Evolutionary conservation across 1,140 invertebrate species (phyloP).

Genomic region (Heterodera schachtii): DNA sequence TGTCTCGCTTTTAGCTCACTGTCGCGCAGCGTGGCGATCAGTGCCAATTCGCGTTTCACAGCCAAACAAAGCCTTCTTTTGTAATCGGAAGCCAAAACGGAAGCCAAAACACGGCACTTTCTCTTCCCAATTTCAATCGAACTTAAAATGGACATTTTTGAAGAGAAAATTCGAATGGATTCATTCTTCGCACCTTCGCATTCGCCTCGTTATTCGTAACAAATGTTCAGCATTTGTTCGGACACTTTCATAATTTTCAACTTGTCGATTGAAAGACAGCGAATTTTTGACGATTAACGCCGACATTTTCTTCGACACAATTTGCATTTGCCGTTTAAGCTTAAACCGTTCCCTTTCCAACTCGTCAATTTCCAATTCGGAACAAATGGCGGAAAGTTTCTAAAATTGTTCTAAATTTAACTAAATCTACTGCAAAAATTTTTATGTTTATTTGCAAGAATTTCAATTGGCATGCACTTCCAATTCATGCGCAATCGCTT

Average conservation of each 20-base stretch:
- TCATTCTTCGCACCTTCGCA: slow-evolving; percentile 30
- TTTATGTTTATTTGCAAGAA: background rate
- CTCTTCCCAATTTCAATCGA: slow-evolving; percentile 8
- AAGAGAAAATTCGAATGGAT: too few species aligned
- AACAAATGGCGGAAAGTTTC: slow-evolving; percentile 29
- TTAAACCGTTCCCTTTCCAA: slow-evolving; percentile 51
- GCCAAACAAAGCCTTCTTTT: slow-evolving; percentile 30
- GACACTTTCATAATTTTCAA: slow-evolving; percentile 43
- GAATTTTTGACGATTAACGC: slow-evolving; percentile 48
- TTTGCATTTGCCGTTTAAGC: slow-evolving; percentile 50
- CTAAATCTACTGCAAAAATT: too few species aligned
- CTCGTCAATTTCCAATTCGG: slow-evolving; percentile 49
- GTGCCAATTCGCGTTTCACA: slow-evolving; percentile 32
- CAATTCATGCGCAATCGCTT: slow-evolving; percentile 46
- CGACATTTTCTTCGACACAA: slow-evolving; percentile 53
- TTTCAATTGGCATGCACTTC: slow-evolving; percentile 22
- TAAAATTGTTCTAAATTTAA: slow-evolving; percentile 12
- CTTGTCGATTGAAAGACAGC: slow-evolving; percentile 39
- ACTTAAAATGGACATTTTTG: slow-evolving; percentile 8
- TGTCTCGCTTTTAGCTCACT: slow-evolving; percentile 43
- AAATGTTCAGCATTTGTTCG: slow-evolving; percentile 32
- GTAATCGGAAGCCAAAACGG: slow-evolving; percentile 41
- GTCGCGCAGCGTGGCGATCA: slow-evolving; percentile 39
- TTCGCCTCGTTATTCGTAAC: slow-evolving; percentile 27
- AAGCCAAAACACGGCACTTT: slow-evolving; percentile 27